Conservation (phyloP, 1,140 invertebrate genomes). For the silkworm (Bombyx mori) region DNA sequence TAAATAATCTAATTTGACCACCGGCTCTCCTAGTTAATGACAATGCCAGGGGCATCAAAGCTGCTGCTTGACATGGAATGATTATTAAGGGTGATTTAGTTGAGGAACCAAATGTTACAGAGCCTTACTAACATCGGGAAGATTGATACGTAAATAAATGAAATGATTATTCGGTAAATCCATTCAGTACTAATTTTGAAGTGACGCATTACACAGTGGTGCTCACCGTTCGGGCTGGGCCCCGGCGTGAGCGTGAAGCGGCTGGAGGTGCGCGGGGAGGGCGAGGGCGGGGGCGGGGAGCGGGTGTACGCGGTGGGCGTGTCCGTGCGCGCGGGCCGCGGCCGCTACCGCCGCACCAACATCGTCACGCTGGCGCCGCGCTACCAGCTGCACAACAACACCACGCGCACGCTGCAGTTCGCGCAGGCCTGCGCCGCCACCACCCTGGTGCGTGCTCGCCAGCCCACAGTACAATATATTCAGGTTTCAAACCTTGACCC, state of each 20-base stretch:
- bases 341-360: conserved; percentile 89
- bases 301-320: conserved; percentile 88
- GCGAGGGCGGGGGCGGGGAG: conserved; percentile 70
- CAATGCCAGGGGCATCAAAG: no score
- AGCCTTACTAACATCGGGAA: no score
- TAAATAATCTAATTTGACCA: no score
- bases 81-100: no score
- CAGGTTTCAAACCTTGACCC: no score
- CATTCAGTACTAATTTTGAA: no score
- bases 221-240: conserved; percentile 85
- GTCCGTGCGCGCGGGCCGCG: conserved; percentile 87
- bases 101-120: no score
- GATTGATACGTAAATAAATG: no score
- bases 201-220: conserved; percentile 74
- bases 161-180: no score
- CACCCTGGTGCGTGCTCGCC: conserved; percentile 54
- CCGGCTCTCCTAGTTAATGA: no score
- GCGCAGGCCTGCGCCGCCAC: conserved; percentile 87
- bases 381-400: conserved; percentile 94
- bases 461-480: no score
- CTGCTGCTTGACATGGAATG: no score
- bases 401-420: conserved; percentile 85
- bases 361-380: conserved; percentile 94
- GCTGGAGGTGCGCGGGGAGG: conserved; percentile 60
- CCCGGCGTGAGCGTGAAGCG: conserved; percentile 79